phyloP scores from a whole-genome alignment of 2,888 invertebrate genomes.

The Heterodera filipjevi region DNA sequence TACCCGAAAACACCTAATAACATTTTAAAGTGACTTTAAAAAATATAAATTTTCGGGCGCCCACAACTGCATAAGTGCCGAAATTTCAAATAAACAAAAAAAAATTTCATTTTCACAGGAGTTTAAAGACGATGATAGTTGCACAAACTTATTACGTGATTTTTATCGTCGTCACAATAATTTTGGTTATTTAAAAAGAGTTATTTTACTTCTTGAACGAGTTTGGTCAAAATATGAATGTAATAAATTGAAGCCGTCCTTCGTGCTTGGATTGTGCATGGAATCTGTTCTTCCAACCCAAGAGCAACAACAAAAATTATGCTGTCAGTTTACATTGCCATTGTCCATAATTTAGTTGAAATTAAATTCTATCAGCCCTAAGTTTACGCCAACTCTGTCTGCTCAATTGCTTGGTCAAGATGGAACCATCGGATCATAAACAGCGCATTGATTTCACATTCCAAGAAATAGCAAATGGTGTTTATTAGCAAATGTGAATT shows the following conservation, averaged over 20 bases:
- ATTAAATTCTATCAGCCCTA: conserved; percentile 16
- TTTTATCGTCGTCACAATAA: not conserved
- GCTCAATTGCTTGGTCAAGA: conserved; percentile 27
- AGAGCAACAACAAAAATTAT: conserved; percentile 5
- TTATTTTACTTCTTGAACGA: conserved; percentile 1
- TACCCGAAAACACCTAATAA: too few relatives aligned
- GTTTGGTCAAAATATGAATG: not conserved
- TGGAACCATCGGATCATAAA: not conserved
- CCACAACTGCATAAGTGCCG: too few relatives aligned
- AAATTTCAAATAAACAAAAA: not conserved
- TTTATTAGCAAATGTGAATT: conserved; percentile 20
- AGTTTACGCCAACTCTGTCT: conserved; percentile 29
- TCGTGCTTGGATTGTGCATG: conserved; percentile 14
- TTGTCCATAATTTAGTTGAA: not conserved
- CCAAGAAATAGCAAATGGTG: conserved; percentile 29
- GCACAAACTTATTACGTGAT: not conserved
- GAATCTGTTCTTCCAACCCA: conserved; percentile 18
- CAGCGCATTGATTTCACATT: conserved; percentile 17
- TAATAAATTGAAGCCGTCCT: not conserved
- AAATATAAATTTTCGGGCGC: too few relatives aligned
- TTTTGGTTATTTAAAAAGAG: conserved; percentile 11
- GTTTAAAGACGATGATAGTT: not conserved
- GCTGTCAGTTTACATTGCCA: not conserved
- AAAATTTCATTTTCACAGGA: not conserved
- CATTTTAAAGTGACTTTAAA: too few relatives aligned